Evolutionary conservation across 2,888 invertebrate species (phyloP), one percentile per base, ranked within the genome.

Genomic region (Torymus aiolomorphi): DNA sequence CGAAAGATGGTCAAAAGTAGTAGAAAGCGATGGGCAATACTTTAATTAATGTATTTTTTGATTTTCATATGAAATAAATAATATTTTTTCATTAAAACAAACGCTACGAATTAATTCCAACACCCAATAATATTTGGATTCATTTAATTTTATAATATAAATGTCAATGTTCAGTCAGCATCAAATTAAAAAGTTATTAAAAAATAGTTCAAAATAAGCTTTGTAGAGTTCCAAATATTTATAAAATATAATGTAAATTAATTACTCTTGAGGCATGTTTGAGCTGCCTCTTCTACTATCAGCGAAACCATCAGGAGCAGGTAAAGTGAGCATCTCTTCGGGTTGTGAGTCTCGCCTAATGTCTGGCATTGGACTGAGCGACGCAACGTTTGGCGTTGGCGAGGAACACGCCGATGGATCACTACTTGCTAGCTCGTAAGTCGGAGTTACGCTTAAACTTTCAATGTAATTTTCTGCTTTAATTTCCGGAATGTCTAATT

Each of bases 261-360:
- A 56, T 70, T 84, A 89, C 89, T 82, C 86, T 71, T 86, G 81
- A 13, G 84, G 84, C 31, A 87, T 80, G 80, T 87, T 89, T 1
- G 88, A 88, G 78, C 90, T 90, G 75, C 89, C 89, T 14, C 96
- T 93, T 59, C 96, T 92, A 83, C 95, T 95, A 86, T 96, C 96
- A 2, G 96, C 96, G 89, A 97, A 97, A 85, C 95, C 95, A 51
- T 94, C 93, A 10, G 97, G 97, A 63, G 94, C 96, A 0, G 96
- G 96, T 82, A 96, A 91, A 80, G 93, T 92, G 78, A 92, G 84
- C 81, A 92, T 90, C 77, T 92, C 93, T 62, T 94, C 94, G 69
- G 92, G 91, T 80, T 92, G 91, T 4, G 94, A 94, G 85, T 94
- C 94, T 73, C 94, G 91, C 77, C 93, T 89, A 49, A 93, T 88